Evolutionary conservation across 2,113 vertebrate species (phyloP).

Genomic region (Cheirogaleus medius): DNA sequence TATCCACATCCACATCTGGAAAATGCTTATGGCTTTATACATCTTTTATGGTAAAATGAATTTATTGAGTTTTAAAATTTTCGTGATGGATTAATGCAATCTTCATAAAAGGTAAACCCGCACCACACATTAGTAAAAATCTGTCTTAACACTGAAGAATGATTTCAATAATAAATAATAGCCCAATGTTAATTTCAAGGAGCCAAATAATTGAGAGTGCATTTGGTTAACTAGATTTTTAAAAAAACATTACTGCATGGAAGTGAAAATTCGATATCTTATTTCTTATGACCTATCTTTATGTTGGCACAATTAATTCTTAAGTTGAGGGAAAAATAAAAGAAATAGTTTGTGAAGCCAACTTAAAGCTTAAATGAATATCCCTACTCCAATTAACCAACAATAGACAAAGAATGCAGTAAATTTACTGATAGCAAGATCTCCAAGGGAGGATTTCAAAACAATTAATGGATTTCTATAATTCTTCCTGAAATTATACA

Average conservation of each 20-base stretch:
- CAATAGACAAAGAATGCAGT: slow-evolving; percentile 69
- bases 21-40: slow-evolving; percentile 89
- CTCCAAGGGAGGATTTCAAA: slow-evolving; percentile 70
- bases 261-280: slow-evolving; percentile 52
- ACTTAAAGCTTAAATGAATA: slow-evolving; percentile 67
- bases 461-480: slow-evolving; percentile 57
- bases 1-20: slow-evolving; percentile 91
- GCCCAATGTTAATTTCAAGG: slow-evolving; percentile 56
- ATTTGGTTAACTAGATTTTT: slow-evolving; percentile 48
- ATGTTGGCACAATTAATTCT: slow-evolving; percentile 49
- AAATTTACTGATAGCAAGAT: slow-evolving; percentile 61
- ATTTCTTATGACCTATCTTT: slow-evolving; percentile 65
- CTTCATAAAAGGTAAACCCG: slow-evolving; percentile 87
- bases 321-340: slow-evolving; percentile 54
- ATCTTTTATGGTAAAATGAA: slow-evolving; percentile 90
- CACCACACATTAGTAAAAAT: slow-evolving; percentile 77
- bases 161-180: slow-evolving; percentile 80
- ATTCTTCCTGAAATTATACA: slow-evolving; percentile 48
- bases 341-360: slow-evolving; percentile 13
- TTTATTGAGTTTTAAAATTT: slow-evolving; percentile 93
- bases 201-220: slow-evolving; percentile 55
- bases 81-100: slow-evolving; percentile 90
- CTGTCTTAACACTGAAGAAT: slow-evolving; percentile 81
- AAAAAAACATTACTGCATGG: slow-evolving; percentile 49
- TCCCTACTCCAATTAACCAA: slow-evolving; percentile 73